Evolutionary conservation across 2,113 vertebrate genomes (phyloP), one percentile per base, ranked within the genome.

Genomic region (Dascyllus trimaculatus): DNA sequence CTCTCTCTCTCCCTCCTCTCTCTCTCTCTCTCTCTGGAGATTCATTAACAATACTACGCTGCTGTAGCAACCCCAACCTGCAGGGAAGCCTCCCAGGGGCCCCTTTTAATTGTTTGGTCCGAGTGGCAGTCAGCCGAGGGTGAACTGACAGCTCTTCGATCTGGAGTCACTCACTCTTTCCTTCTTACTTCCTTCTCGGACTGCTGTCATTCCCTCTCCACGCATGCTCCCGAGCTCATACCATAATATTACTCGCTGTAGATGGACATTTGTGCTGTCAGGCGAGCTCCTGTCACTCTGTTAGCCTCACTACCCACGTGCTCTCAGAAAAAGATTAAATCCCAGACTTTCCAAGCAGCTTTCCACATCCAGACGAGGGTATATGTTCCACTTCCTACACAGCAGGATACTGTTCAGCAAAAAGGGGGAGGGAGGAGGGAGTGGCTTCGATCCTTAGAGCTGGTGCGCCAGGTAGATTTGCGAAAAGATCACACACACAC

Each of bases 11-110:
- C 57, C 56, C 69, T 43, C 56, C 70, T 72, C 52, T 29, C 4
- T 29, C 52, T n/a, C n/a, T n/a, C 78, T 69, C 61, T 73, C 87
- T 80, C 89, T 66, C 88, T 92, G 81, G 72, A 73, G 86, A 89
- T 91, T 91, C 88, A 90, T 95, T 93, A 94, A 92, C 93, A 92
- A 89, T 93, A 90, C 85, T 79, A 84, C 77, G 92, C 86, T 79
- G 89, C 94, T 93, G 88, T 88, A 91, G 94, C 0, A 77, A 94
- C 94, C 86, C 64, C 60, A 69, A 91, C 88, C 76, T 78, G 85
- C 72, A 72, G 93, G 86, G 92, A 92, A 43, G 77, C 87, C 82
- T 88, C 66, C 84, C 71, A 19, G 81, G 70, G 88, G 86, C 81
- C 79, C 80, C 85, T 78, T 84, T 85, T 87, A 93, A 93, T 93